Evolutionary conservation across 2,113 vertebrate species (phyloP).

Genomic region (Chloropsis cyanopogon): DNA sequence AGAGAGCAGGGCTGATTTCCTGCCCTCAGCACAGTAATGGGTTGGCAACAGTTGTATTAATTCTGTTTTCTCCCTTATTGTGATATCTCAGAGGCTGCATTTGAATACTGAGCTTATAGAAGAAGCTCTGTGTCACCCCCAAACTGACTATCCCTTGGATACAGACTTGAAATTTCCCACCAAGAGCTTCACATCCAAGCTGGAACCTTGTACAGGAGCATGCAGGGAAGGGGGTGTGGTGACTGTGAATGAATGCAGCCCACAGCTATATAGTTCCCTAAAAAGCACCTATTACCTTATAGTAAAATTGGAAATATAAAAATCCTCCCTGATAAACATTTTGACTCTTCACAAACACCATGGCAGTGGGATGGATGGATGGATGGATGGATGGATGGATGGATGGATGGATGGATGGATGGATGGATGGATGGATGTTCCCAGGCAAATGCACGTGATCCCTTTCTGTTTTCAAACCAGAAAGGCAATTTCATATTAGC

Average conservation of each 20-base stretch:
- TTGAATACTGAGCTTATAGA: neutral
- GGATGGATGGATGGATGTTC: neutral
- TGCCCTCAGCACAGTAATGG: neutral
- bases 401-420: neutral
- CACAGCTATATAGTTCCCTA: neutral
- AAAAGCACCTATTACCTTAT: neutral
- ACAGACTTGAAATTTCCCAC: neutral
- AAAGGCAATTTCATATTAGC: neutral
- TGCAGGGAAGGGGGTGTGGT: neutral
- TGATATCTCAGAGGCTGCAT: neutral
- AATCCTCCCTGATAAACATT: neutral
- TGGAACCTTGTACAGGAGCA: neutral
- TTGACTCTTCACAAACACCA: neutral
- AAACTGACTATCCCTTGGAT: neutral
- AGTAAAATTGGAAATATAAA: neutral
- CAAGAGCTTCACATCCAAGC: neutral
- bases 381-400: neutral
- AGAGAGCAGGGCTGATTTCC: neutral
- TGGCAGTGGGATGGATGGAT: neutral
- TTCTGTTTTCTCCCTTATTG: neutral
- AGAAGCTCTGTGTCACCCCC: accelerated
- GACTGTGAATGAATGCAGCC: neutral
- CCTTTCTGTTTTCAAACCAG: neutral
- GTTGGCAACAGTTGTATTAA: neutral
- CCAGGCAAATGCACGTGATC: accelerated